A percentile compares a stretch with the other conserved stretches of the same genome.
These are phyloP conservation scores for Drosophila nr. medialis DNA, from an alignment of 2,888 invertebrate species.

Conservation along the genomic window DNA sequence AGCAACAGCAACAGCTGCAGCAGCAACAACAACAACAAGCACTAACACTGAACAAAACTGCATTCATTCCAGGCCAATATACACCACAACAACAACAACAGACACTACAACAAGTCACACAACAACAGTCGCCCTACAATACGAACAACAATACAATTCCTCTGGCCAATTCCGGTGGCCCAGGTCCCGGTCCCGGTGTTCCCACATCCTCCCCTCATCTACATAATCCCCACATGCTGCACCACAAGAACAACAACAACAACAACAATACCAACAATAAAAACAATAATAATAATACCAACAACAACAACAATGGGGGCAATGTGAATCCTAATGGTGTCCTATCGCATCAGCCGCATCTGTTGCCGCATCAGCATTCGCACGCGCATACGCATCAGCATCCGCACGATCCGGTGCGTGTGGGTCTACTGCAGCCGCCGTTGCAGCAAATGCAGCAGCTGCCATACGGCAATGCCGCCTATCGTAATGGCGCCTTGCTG, in stretches of 20 bases:
- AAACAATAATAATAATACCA: conserved; percentile 23
- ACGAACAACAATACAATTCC: conserved; percentile 54
- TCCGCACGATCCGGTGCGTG: conserved; percentile 63
- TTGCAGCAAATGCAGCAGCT: conserved; percentile 33
- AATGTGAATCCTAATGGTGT: conserved; percentile 7
- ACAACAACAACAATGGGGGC: conserved; percentile 29
- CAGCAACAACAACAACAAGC: conserved; percentile 56
- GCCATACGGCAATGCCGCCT: conserved; percentile 41
- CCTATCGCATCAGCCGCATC: conserved; percentile 34
- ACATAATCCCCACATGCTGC: conserved; percentile 69
- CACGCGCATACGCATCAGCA: conserved; percentile 39
- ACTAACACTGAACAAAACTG: conserved; percentile 66
- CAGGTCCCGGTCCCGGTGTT: conserved; percentile 32
- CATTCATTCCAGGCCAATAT: conserved; percentile 84
- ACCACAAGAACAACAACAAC: conserved; percentile 41
- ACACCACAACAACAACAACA: conserved; percentile 60
- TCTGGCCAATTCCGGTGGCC: conserved; percentile 33
- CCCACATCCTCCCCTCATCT: conserved; percentile 60
- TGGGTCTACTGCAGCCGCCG: conserved; percentile 68
- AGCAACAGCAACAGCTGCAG: conserved; percentile 12
- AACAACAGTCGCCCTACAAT: conserved; percentile 70
- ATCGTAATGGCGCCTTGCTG: conserved; percentile 63
- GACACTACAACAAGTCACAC: conserved; percentile 59
- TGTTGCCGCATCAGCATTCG: conserved; percentile 58
- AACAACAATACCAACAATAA: conserved; percentile 21